Evolutionary conservation across 2,797 vertebrate species (phyloP).

Genomic region (Philypnodon macrostomus): DNA sequence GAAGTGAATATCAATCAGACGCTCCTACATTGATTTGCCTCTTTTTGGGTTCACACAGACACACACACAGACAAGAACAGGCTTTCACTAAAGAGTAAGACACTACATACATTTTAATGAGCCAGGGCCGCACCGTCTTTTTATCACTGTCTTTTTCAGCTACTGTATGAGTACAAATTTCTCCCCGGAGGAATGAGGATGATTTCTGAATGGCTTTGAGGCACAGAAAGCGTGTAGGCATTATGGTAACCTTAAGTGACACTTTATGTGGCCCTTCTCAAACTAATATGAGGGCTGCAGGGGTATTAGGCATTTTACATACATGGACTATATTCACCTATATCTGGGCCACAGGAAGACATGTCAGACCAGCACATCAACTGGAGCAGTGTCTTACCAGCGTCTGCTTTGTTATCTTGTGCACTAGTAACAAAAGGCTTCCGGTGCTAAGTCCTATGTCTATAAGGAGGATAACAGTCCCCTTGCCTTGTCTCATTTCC

Average conservation of each 20-base stretch:
- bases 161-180: slow-evolving; percentile 65
- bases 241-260: slow-evolving; percentile 44
- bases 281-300: slow-evolving; percentile 25
- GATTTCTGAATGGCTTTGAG: slow-evolving; percentile 51
- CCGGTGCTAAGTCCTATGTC: slow-evolving; percentile 13
- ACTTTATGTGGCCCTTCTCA: slow-evolving; percentile 38
- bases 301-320: slow-evolving; percentile 41
- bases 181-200: slow-evolving; percentile 51
- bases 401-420: slow-evolving; percentile 27
- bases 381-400: slow-evolving; percentile 9
- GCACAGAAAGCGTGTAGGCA: slow-evolving; percentile 32
- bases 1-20: slow-evolving; percentile 82
- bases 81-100: slow-evolving; percentile 68
- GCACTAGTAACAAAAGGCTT: slow-evolving; percentile 24
- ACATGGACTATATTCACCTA: slow-evolving; percentile 27
- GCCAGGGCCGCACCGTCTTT: slow-evolving; percentile 49
- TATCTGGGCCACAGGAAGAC: slow-evolving; percentile 26
- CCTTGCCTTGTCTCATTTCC: slow-evolving; percentile 26
- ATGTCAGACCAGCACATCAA: slow-evolving; percentile 6
- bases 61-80: slow-evolving; percentile 68
- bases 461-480: slow-evolving; percentile 4
- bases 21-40: slow-evolving; percentile 77
- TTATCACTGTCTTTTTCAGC: slow-evolving; percentile 59
- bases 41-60: slow-evolving; percentile 69
- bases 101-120: slow-evolving; percentile 74